Evolutionary conservation across 1,140 invertebrate genomes (phyloP).

Genomic region (Zaprionus vittiger): DNA sequence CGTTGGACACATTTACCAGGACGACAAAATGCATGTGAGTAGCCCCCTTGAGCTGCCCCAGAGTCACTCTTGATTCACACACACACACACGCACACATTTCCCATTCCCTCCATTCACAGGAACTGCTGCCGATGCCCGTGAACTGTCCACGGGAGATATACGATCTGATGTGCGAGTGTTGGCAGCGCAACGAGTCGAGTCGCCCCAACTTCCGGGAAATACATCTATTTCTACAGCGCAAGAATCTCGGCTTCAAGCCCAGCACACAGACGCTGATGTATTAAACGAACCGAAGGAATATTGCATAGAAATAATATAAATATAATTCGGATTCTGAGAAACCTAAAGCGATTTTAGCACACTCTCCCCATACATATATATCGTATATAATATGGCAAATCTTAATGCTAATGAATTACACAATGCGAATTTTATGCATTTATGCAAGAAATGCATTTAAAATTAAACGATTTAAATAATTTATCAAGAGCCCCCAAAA

Average conservation of each 20-base stretch:
- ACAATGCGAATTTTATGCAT: constrained; percentile 53
- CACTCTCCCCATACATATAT: constrained; percentile 25
- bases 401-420: constrained; percentile 26
- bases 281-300: constrained; percentile 43
- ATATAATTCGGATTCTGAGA: constrained; percentile 5
- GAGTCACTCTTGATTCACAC: no score
- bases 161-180: constrained; percentile 96
- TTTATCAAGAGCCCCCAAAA: constrained; percentile 12
- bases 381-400: constrained; percentile 37
- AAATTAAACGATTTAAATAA: not conserved
- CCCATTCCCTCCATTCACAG: constrained; percentile 80
- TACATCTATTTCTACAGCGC: constrained; percentile 95
- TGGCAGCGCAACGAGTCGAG: constrained; percentile 94
- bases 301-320: not conserved
- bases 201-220: constrained; percentile 95
- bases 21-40: constrained; percentile 85
- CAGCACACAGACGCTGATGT: constrained; percentile 62
- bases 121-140: constrained; percentile 90
- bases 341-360: constrained; percentile 57
- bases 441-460: constrained; percentile 10
- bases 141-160: constrained; percentile 95
- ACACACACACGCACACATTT: not conserved
- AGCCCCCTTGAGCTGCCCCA: not conserved
- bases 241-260: constrained; percentile 94
- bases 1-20: constrained; percentile 89